Base-by-base conservation (phyloP, 2,888 invertebrate genomes). In the Andrena bucephala region DNA sequence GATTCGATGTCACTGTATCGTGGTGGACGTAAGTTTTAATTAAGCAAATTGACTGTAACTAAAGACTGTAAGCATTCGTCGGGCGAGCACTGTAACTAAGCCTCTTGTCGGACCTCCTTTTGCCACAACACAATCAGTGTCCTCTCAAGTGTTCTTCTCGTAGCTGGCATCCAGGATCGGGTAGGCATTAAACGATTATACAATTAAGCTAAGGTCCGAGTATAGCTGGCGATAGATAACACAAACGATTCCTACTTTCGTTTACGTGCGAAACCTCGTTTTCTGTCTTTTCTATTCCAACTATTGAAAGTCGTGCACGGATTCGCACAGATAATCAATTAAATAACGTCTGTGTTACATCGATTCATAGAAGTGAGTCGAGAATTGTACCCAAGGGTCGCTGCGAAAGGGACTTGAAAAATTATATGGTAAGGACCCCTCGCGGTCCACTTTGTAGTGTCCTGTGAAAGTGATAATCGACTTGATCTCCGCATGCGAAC, bases 91-190 rank as follows among this genome's bases (percentile, higher is more conserved):
- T 60, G 67, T 54, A 67, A 70, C 42, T 66, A 62, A 42, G 16
- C 42, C n/a, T 31, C 57, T 60, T 48, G 33, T 50, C 10, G 69
- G 68, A 60, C 66, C 48, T 42, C 42, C 42, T 76, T 57, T 57
- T 7, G 33, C 42, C 54, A 24, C 27, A 48, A 74, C 63, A 20
- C 68, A 8, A 66, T 76, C 76, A 76, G 65, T 77, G 76, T 81
- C 81, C 72, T 77, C 65, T 67, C 76, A 62, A 81, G 76, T 83
- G 73, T 80, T 84, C 78, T 86, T 84, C 78, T 86, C 71, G 31
- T 84, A 86, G 81, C 54, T 69, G 24, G 13, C 27, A 73, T 59
- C 27, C 60, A 31, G 50, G 29, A 59, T 33, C 42, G 42, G 60
- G 33, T 70, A 63, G 42, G 4, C 57, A 60, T 42, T 76, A 42